Base-by-base conservation (phyloP, 2,888 invertebrate genomes). In the Agonopterix alstromeriana region DNA sequence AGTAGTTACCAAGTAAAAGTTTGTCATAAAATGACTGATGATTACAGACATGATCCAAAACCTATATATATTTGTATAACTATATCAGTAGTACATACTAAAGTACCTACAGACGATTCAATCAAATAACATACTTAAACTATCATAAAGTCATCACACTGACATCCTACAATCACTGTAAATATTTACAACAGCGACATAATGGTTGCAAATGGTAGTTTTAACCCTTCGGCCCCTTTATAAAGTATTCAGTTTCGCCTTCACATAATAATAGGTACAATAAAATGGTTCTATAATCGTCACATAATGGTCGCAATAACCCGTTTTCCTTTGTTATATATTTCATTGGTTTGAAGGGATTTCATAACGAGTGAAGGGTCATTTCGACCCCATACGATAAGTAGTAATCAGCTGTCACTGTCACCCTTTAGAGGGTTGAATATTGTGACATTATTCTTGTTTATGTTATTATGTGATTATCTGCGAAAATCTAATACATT, bases 261-360 rank as follows among this genome's bases (percentile, higher is more conserved):
- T 60, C 60, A 64, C 67, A 68, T 58, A 57, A 57, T 61, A 57
- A 60, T 63, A 59, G 63, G 63, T 63, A 77, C 74, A 79, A 81
- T 81, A 74, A 73, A 71, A 64, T 65, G 55, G 61, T 65, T 61
- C 65, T 64, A 64, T 70, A 75, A 77, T 74, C 67, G 69, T 67
- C 63, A 65, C 65, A 68, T 77, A 73, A 71, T 75, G 62, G 67
- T 48, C 53, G 59, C 61, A 59, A 54, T 63, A 76, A 78, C 80
- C 71, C 71, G 80, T 76, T 77, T 64, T 63, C 58, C 67, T 82
- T 83, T 84, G 83, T 81, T 80, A 71, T 70, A 82, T 81, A 79
- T 83, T 82, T 77, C 77, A 83, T 79, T 75, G 77, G 73, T 67
- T 67, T 69, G 53, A 61, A 71, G 70, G 74, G 73, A 70, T 72